Conservation (phyloP, 2,888 invertebrate genomes). For the Cabera pusaria region DNA sequence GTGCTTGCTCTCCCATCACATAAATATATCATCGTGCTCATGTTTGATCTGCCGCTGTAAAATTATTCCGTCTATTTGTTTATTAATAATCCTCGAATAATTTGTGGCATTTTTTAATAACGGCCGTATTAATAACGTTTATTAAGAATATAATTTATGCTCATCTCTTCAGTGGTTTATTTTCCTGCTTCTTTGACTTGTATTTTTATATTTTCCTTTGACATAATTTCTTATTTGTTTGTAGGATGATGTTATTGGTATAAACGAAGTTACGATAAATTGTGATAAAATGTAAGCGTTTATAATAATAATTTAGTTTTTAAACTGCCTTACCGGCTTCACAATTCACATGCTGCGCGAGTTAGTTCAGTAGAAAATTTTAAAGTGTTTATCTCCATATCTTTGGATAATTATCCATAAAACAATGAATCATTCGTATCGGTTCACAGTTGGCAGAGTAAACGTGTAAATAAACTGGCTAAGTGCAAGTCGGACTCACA, state of each 20-base stretch:
- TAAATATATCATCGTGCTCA: conserved; percentile 54
- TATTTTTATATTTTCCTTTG: conserved; percentile 23
- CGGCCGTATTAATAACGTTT: conserved; percentile 28
- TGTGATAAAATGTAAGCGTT: too few relatives aligned
- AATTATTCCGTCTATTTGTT: conserved; percentile 48
- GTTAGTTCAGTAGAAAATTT: too few relatives aligned
- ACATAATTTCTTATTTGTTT: conserved; percentile 9
- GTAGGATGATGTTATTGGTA: conserved; percentile 2
- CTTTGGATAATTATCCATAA: too few relatives aligned
- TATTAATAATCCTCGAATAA: conserved; percentile 38
- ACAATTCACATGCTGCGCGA: too few relatives aligned
- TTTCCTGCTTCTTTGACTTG: conserved; percentile 8
- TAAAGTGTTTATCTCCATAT: too few relatives aligned
- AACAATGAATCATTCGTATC: too few relatives aligned
- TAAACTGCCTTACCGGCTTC: too few relatives aligned
- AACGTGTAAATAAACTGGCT: too few relatives aligned
- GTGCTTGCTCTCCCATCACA: conserved; percentile 53
- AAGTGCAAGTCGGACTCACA: too few relatives aligned
- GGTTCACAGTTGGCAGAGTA: too few relatives aligned
- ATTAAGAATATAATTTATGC: conserved; percentile 26
- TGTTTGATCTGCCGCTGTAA: conserved; percentile 51
- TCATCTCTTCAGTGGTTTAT: conserved; percentile 5
- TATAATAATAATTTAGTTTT: too few relatives aligned
- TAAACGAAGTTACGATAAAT: conserved; percentile 1
- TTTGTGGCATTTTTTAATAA: conserved; percentile 30